These are phyloP conservation scores for Agrotis clavis DNA, from an alignment of 2,888 invertebrate species.

Conservation along the genomic window DNA sequence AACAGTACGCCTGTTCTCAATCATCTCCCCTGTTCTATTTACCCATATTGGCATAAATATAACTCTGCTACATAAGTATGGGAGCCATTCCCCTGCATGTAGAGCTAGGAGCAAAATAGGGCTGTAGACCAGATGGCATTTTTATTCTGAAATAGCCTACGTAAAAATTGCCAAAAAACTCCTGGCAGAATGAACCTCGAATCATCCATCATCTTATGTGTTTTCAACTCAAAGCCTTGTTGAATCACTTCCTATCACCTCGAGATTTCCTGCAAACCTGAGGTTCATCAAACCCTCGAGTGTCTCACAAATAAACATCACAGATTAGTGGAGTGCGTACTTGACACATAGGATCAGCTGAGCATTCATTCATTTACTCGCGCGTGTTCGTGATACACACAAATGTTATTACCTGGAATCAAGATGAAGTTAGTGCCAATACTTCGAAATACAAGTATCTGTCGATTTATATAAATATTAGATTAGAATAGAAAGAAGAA, in stretches of 20 bases:
- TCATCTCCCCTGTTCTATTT: slow-evolving; percentile 53
- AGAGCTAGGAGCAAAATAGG: neutral
- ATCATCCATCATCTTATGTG: neutral
- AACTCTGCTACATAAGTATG: slow-evolving; percentile 15
- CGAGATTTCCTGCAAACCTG: slow-evolving; percentile 25
- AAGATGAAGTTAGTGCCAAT: too few species aligned
- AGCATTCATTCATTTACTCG: slow-evolving; percentile 47
- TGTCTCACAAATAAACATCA: slow-evolving; percentile 40
- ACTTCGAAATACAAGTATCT: too few species aligned
- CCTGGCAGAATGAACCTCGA: neutral
- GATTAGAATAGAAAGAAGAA: too few species aligned
- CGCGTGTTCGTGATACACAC: slow-evolving; percentile 11
- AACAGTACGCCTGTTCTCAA: slow-evolving; percentile 33
- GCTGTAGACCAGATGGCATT: neutral
- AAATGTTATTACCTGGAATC: too few species aligned
- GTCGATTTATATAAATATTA: too few species aligned
- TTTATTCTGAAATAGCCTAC: neutral
- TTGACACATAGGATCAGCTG: slow-evolving; percentile 59
- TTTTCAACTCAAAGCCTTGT: slow-evolving; percentile 9
- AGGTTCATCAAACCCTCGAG: slow-evolving; percentile 53
- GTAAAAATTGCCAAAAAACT: neutral
- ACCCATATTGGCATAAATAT: slow-evolving; percentile 50
- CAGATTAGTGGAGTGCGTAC: slow-evolving; percentile 51
- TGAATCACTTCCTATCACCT: slow-evolving; percentile 5
- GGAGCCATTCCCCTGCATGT: slow-evolving; percentile 17